Evolutionary conservation across 2,888 invertebrate species (phyloP), one percentile per base, ranked within the genome.

Genomic region (Machimus rusticus): DNA sequence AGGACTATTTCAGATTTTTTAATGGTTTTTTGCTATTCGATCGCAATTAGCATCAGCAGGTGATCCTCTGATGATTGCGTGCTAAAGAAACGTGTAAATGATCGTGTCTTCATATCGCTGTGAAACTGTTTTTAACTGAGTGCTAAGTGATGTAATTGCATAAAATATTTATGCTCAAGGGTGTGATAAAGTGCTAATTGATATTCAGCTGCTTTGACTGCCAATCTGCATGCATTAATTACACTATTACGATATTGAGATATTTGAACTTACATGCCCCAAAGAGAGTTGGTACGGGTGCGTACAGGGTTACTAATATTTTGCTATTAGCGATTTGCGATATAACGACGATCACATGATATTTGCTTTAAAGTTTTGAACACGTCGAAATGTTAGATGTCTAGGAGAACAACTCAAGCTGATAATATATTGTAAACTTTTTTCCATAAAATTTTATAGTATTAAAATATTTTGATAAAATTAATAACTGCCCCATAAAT

Each of bases 161-260:
- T 76, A 28, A 85, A 74, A 74, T 74, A 85, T 85, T 85, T 74
- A 85, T 85, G 85, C 74, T 85, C 19, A 46, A 85, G 46, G 85
- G 85, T 85, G 85, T 85, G 85, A 74, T 74, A 74, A 85, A 85
- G 85, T 85, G 85, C 28, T 85, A 85, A 85, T 85, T 74, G 74
- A 85, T 46, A 85, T 85, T 74, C 74, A 74, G 46, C n/a, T 31
- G n/a, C 5, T 82, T 57, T 19, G 39, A 66, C 66, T 66, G 66
- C 66, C 66, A 66, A 66, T 66, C 66, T 66, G 28, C 3, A 23
- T 28, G 14, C 28, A 66, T 66, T 66, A 66, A 23, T 66, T 66
- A 57, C 23, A 19, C n/a, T 57, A 57, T 19, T 23, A 19, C 19
- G 19, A 12, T 66, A 23, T 23, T 66, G 12, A 66, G 28, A 66